A percentile compares a stretch with the other conserved stretches of the same genome.
phyloP scores from a whole-genome alignment of 2,888 invertebrate genomes.

The Sminthurides aquaticus region DNA sequence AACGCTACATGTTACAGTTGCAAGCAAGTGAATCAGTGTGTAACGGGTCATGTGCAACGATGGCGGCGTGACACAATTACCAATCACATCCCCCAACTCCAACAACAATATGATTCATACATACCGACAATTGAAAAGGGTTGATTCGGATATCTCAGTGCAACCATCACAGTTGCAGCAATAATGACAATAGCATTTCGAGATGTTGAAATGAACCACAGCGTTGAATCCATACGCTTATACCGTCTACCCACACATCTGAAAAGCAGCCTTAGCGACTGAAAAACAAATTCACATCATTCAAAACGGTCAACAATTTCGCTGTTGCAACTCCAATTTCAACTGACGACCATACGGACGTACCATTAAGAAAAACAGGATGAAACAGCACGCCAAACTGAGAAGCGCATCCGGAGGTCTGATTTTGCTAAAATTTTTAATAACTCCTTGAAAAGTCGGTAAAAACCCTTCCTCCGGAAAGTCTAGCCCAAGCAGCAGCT shows the following conservation, averaged over 20 bases:
- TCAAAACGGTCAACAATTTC: no score
- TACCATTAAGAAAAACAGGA: conserved; percentile 69
- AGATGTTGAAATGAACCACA: conserved; percentile 37
- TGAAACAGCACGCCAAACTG: conserved; percentile 63
- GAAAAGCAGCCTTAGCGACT: conserved; percentile 26
- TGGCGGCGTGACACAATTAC: no score
- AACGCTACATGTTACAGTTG: no score
- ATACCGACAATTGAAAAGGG: conserved; percentile 30
- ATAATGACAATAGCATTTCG: conserved; percentile 36
- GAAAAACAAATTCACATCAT: no score
- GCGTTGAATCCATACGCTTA: conserved; percentile 22
- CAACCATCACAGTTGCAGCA: conserved; percentile 27
- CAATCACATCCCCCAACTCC: no score
- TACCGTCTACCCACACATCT: conserved; percentile 18
- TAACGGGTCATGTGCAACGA: no score
- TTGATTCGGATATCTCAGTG: conserved; percentile 22
- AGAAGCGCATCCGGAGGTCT: conserved; percentile 62
- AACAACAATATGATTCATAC: no score
- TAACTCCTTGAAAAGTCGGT: conserved; percentile 64
- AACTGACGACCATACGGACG: conserved; percentile 47
- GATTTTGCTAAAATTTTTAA: conserved; percentile 61
- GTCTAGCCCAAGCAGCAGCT: conserved; percentile 65
- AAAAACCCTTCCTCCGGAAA: conserved; percentile 68
- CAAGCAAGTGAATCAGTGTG: no score
- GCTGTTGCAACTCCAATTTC: no score